Evolutionary conservation across 2,113 vertebrate species (phyloP).

Genomic region (Hydrochoerus hydrochaeris): DNA sequence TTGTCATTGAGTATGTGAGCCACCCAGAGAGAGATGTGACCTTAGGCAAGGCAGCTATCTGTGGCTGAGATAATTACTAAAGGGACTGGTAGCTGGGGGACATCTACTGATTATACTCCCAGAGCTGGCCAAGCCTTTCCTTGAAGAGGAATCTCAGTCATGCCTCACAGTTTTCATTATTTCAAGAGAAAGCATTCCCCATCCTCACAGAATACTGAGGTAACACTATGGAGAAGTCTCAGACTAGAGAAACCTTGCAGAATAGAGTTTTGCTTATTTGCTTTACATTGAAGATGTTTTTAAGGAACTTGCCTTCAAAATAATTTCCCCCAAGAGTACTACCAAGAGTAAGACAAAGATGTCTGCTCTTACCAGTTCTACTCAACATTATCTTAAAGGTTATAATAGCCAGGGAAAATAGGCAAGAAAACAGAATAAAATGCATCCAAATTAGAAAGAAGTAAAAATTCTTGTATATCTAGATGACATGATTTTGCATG

Average conservation of each 20-base stretch:
- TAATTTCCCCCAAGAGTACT: conserved; percentile 16
- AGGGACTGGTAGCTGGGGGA: background rate
- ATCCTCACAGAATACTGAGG: background rate
- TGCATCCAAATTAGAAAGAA: background rate
- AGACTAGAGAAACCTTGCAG: background rate
- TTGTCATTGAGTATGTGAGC: background rate
- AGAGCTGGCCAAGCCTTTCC: background rate
- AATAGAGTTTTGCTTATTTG: background rate
- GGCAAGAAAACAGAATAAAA: conserved; percentile 35
- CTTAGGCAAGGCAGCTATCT: background rate
- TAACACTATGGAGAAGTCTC: background rate
- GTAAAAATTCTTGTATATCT: background rate
- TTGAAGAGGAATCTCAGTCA: background rate
- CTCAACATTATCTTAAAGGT: background rate
- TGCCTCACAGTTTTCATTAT: background rate
- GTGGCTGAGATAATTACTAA: background rate
- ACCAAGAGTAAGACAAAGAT: background rate
- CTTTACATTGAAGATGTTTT: background rate
- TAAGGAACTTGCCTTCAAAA: background rate
- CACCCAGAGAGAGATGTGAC: background rate
- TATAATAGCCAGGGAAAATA: background rate
- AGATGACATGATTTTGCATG: background rate
- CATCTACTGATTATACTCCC: background rate
- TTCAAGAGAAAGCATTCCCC: background rate
- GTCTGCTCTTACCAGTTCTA: background rate